Evolutionary conservation across 2,113 vertebrate genomes (phyloP).

Genomic region (Otolemur garnettii): DNA sequence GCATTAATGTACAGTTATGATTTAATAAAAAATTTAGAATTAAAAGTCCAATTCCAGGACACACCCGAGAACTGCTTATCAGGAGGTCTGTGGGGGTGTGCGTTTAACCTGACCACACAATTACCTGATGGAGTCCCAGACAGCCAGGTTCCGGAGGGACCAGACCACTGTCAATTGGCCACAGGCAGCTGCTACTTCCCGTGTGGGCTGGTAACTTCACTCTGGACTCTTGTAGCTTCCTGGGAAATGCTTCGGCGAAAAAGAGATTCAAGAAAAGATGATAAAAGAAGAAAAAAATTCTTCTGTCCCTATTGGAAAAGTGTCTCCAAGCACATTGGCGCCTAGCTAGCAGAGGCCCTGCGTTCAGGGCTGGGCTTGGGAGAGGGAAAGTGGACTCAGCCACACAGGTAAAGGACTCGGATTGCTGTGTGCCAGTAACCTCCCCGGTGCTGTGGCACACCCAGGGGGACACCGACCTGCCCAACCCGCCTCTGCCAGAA

Average conservation of each 20-base stretch:
- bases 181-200: neutral
- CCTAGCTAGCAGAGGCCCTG: neutral
- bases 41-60: neutral
- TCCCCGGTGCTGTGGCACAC: accelerated
- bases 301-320: neutral
- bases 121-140: neutral
- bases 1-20: too few species aligned
- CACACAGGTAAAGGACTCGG: neutral
- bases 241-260: neutral
- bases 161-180: neutral
- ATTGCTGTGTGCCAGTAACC: accelerated
- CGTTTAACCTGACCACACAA: accelerated
- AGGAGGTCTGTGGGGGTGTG: accelerated
- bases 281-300: neutral
- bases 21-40: too few species aligned
- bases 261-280: neutral
- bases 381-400: neutral
- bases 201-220: accelerated
- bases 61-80: neutral
- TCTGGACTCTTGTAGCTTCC: neutral
- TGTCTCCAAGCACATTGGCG: neutral
- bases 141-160: neutral
- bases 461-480: accelerated
- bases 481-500: too few species aligned
- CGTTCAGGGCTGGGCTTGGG: neutral